These are phyloP conservation scores for Dascillus cervinus DNA, from an alignment of 2,888 invertebrate genomes.

Conservation along the genomic window DNA sequence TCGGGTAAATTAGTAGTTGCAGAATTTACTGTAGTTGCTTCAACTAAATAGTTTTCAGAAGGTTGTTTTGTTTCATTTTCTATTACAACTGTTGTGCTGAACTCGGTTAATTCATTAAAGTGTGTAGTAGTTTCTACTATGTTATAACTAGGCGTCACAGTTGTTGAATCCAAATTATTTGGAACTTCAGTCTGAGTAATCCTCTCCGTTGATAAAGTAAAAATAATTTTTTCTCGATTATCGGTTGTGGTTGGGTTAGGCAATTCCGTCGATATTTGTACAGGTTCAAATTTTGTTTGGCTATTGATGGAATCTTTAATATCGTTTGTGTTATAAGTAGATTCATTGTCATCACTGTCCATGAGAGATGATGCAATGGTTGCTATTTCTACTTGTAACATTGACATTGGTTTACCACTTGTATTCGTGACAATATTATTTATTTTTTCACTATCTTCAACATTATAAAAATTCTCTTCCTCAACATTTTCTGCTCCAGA, in stretches of 20 bases:
- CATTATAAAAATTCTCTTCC: conserved; percentile 18
- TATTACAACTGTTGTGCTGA: no score
- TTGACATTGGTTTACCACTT: conserved; percentile 21
- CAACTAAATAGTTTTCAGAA: conserved; percentile 1
- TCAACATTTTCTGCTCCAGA: conserved; percentile 29
- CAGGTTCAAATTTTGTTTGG: no score
- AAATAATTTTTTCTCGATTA: no score
- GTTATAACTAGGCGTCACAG: no score
- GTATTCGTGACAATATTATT: conserved; percentile 22
- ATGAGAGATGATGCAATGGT: conserved; percentile 23
- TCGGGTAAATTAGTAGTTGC: conserved; percentile 2
- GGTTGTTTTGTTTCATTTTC: conserved; percentile 1
- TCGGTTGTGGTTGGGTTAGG: conserved; percentile 16
- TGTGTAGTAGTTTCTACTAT: no score
- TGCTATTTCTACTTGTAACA: conserved; percentile 24
- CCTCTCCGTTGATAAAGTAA: no score
- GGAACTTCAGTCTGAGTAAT: no score
- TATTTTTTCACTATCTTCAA: conserved; percentile 20
- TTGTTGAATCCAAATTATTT: no score
- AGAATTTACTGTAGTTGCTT: conserved; percentile 4
- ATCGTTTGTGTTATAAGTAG: no score
- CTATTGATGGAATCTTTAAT: no score
- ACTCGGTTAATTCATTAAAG: no score
- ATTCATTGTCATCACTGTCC: conserved; percentile 6
- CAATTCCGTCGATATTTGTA: no score